Evolutionary conservation across 2,888 invertebrate genomes (phyloP).

Genomic region (Anagyrus pseudococci): DNA sequence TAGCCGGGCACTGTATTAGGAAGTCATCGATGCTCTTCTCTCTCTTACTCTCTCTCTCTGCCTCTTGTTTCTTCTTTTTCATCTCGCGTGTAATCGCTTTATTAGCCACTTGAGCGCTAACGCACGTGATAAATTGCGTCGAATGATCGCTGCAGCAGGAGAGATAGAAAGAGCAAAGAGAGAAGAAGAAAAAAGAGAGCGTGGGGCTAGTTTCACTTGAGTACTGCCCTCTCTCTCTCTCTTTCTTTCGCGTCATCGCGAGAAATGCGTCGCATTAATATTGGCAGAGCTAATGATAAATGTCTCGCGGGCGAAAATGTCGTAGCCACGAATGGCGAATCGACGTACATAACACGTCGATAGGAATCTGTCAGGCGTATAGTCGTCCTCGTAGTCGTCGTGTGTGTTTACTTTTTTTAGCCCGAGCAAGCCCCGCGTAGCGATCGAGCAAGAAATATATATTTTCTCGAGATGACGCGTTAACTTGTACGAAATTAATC

Average conservation of each 20-base stretch:
- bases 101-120: constrained; percentile 19
- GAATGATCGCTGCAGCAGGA: constrained; percentile 4
- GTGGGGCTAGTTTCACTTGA: too few relatives aligned
- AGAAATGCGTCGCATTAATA: constrained; percentile 10
- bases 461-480: too few relatives aligned
- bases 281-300: constrained; percentile 6
- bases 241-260: background rate
- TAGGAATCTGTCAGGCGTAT: too few relatives aligned
- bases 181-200: background rate
- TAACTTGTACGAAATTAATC: too few relatives aligned
- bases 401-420: too few relatives aligned
- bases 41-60: background rate
- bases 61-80: background rate
- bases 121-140: constrained; percentile 25
- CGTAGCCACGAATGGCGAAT: too few relatives aligned
- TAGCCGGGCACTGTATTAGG: constrained; percentile 10
- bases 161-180: too few relatives aligned
- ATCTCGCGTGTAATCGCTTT: constrained; percentile 16
- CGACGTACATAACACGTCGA: too few relatives aligned
- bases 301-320: constrained; percentile 6
- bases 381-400: too few relatives aligned
- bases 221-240: background rate
- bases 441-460: too few relatives aligned
- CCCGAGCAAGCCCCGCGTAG: too few relatives aligned
- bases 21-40: background rate